Evolutionary conservation across 2,797 vertebrate species (phyloP).

Genomic region (Xerus rutilus): DNA sequence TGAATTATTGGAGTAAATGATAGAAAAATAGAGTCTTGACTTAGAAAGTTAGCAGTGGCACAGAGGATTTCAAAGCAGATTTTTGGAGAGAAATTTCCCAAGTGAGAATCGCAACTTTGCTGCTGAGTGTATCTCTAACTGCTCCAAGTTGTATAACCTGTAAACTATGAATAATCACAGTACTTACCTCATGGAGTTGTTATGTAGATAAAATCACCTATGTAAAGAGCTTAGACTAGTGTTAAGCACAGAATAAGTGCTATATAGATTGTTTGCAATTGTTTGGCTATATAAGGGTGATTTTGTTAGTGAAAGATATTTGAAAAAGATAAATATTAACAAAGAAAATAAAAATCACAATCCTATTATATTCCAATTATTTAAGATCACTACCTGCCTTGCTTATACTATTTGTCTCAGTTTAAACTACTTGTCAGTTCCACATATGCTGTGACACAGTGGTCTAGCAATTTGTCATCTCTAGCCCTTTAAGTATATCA

Average conservation of each 20-base stretch:
- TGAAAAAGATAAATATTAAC: constrained; percentile 46
- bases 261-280: constrained; percentile 38
- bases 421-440: neutral
- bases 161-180: neutral
- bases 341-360: constrained; percentile 28
- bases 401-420: neutral
- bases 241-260: constrained; percentile 15
- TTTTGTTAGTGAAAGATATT: constrained; percentile 37
- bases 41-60: constrained; percentile 15
- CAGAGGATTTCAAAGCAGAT: neutral
- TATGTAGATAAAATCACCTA: constrained; percentile 27
- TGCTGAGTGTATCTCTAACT: neutral
- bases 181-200: neutral
- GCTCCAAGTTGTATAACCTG: neutral
- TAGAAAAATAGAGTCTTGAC: neutral
- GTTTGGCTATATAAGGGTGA: constrained; percentile 22
- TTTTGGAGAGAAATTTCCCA: neutral
- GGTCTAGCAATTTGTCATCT: neutral
- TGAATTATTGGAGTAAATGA: neutral
- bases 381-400: constrained; percentile 46
- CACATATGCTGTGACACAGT: neutral
- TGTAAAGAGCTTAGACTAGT: constrained; percentile 31
- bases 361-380: constrained; percentile 11
- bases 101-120: neutral
- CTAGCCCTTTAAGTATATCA: neutral